Base-by-base conservation (phyloP, 2,113 vertebrate species). In the Microcebus griseorufus region DNA sequence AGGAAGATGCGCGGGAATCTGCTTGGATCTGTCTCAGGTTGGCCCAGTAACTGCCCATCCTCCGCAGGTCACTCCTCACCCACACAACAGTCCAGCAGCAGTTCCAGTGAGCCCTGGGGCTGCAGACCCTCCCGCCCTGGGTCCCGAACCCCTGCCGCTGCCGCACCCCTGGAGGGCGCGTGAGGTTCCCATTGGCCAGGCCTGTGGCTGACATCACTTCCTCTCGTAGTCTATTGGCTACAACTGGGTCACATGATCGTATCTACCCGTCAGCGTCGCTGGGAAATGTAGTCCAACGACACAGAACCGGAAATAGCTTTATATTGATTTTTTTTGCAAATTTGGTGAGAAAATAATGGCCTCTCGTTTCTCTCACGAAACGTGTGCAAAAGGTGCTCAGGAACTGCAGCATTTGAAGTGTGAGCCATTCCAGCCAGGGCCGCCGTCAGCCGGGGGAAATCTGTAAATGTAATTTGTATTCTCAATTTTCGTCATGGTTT, bases 381-480 rank as follows among this genome's bases (percentile, higher is more conserved):
- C 48, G 13, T 1, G 42, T 2, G 4, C 18, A 17, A 6, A 32
- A 22, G 16, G n/a, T 12, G 25, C 32, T 53, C 58, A 6, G 25
- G 64, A 39, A 39, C 42, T 70, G 1, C 1, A 0, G 58, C 69
- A 0, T 3, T n/a, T n/a, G 42, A 81, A 53, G 23, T 5, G 27
- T 34, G 55, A 27, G 42, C 65, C 58, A 2, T 42, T n/a, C 67
- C n/a, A 67, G 81, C 25, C 84, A 9, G 55, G 9, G 6, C 32
- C 55, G 18, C 88, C 51, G 85, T 90, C 96, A 83, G 93, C 88
- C 20, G 0, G 88, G 69, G 42, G 69, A 42, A 64, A 67, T 65
- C 12, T 69, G 42, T n/a, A 75, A 97, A 87, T 72, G 42, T n/a
- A 75, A 95, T 90, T 76, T 92, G 93, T 82, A 32, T 32, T 73